A percentile compares a stretch with the other conserved stretches of the same genome.
Evolutionary conservation across 2,888 invertebrate species (phyloP).

Genomic region (Dendrolimus pini): DNA sequence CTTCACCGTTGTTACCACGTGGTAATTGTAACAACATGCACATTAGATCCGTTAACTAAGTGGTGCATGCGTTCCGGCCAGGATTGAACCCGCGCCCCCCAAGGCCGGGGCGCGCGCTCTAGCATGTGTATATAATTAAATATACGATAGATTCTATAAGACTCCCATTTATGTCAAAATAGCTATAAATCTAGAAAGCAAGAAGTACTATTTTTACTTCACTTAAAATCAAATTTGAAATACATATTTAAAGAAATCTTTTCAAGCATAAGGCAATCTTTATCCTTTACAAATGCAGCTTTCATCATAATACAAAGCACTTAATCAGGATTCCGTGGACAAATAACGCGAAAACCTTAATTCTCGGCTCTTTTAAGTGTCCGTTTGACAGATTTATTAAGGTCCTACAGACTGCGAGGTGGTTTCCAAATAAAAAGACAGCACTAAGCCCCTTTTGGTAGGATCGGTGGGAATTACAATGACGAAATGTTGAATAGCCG

Average conservation of each 20-base stretch:
- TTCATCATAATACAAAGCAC: constrained; percentile 28
- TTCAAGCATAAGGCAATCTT: neutral
- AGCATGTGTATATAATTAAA: too few species aligned
- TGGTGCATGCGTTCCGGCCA: too few species aligned
- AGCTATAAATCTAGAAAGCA: too few species aligned
- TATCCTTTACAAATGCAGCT: constrained; percentile 16
- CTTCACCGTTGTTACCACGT: too few species aligned
- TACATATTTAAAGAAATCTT: neutral
- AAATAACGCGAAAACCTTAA: constrained; percentile 41
- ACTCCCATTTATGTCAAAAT: too few species aligned
- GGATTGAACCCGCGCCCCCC: too few species aligned
- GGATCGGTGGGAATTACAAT: constrained; percentile 41
- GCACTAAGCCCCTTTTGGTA: constrained; percentile 32
- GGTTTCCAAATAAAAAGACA: constrained; percentile 34
- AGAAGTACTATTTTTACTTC: too few species aligned
- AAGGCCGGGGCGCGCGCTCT: too few species aligned
- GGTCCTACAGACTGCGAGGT: constrained; percentile 27
- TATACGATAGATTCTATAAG: too few species aligned
- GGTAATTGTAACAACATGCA: too few species aligned
- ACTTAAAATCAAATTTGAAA: neutral
- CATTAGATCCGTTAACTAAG: too few species aligned
- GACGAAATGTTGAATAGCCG: constrained; percentile 35
- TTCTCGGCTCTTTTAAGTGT: constrained; percentile 36
- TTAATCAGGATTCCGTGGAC: constrained; percentile 42
- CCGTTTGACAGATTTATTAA: constrained; percentile 57